Conservation (phyloP, 2,888 invertebrate genomes). For the Siphlonurus alternatus region DNA sequence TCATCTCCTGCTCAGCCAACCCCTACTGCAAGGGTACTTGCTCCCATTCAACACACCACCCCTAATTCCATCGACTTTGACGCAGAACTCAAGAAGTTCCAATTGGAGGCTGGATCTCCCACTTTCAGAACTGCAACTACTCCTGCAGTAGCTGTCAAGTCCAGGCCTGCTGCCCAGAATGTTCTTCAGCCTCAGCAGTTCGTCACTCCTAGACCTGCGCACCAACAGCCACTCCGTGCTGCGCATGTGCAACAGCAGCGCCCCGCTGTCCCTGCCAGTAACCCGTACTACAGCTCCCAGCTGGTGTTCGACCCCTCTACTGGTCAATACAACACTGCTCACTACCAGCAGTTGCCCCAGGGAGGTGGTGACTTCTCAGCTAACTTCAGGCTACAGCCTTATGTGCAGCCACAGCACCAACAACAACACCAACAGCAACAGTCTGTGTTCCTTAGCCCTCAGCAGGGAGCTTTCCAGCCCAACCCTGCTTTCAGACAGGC, state of each 20-base stretch:
- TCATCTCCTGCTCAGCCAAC: conserved; percentile 15
- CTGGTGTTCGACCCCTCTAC: conserved; percentile 57
- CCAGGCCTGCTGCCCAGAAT: neutral
- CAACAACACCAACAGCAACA: conserved; percentile 35
- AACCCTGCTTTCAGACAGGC: conserved; percentile 34
- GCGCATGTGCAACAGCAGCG: conserved; percentile 13
- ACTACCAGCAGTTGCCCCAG: conserved; percentile 51
- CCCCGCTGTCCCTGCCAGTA: conserved; percentile 21
- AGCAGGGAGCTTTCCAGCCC: conserved; percentile 18
- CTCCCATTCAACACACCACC: conserved; percentile 18
- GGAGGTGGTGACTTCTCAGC: conserved; percentile 40
- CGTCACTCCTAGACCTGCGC: conserved; percentile 22
- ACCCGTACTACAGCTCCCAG: conserved; percentile 60
- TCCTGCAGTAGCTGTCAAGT: neutral
- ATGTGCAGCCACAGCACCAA: conserved; percentile 38
- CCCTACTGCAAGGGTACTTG: conserved; percentile 11
- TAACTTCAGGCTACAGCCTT: conserved; percentile 58
- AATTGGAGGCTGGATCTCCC: conserved; percentile 41
- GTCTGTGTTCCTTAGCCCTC: too few relatives aligned
- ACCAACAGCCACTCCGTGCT: conserved; percentile 24
- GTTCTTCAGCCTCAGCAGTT: conserved; percentile 20
- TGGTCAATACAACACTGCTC: conserved; percentile 61
- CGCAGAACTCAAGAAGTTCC: conserved; percentile 57
- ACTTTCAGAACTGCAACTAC: conserved; percentile 16
- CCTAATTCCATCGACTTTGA: conserved; percentile 43